These are phyloP conservation scores for Tuberolachnus salignus DNA, from an alignment of 2,888 invertebrate genomes.

Conservation along the genomic window DNA sequence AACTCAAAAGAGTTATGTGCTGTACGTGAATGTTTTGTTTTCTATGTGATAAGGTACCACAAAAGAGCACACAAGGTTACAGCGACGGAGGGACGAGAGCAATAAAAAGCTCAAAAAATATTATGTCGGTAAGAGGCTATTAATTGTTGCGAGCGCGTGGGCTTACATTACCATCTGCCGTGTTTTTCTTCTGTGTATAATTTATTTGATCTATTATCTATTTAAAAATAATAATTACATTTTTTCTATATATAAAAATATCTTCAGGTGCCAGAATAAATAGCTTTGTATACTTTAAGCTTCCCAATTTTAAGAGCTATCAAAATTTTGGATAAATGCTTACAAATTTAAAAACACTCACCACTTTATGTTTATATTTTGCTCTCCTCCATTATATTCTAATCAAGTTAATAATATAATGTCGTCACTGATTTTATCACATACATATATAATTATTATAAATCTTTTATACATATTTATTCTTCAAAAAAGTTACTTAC, in stretches of 20 bases:
- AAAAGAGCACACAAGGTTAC: constrained; percentile 56
- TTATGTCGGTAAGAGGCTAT: constrained; percentile 55
- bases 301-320: constrained; percentile 43
- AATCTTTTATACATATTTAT: constrained; percentile 8
- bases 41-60: constrained; percentile 55
- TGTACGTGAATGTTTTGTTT: constrained; percentile 55
- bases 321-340: constrained; percentile 35
- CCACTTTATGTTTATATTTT: constrained; percentile 26
- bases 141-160: constrained; percentile 55
- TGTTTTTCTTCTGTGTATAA: constrained; percentile 51
- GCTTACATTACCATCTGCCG: constrained; percentile 49
- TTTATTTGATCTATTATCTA: constrained; percentile 51
- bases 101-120: constrained; percentile 56
- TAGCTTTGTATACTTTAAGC: constrained; percentile 52
- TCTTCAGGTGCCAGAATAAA: constrained; percentile 52
- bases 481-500: background rate
- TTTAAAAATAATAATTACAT: constrained; percentile 13
- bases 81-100: constrained; percentile 54
- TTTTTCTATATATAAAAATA: constrained; percentile 26
- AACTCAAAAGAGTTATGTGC: constrained; percentile 54
- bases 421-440: constrained; percentile 19
- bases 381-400: constrained; percentile 22
- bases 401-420: constrained; percentile 41
- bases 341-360: constrained; percentile 36
- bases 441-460: constrained; percentile 4